These are phyloP conservation scores for Bombus consobrinus DNA, from an alignment of 1,140 invertebrate species.

Conservation along the genomic window DNA sequence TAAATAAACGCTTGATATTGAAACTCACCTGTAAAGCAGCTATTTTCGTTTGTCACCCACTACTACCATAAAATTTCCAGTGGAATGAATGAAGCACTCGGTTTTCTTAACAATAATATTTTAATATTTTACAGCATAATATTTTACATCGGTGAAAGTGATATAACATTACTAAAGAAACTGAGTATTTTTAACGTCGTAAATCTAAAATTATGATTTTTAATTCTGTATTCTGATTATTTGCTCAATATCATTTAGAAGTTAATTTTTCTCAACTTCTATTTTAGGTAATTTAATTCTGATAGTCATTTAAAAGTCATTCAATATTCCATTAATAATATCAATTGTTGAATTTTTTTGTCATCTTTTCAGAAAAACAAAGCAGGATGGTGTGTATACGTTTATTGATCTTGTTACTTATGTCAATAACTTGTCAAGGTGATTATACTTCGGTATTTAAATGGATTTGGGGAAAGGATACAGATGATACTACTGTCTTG, in stretches of 20 bases:
- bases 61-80: not conserved
- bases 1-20: constrained; percentile 38
- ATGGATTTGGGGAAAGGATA: constrained; percentile 75
- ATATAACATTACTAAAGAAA: not conserved
- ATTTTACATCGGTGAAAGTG: not conserved
- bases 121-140: no score
- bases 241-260: no score
- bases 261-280: not conserved
- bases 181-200: not conserved
- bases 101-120: no score
- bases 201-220: not conserved
- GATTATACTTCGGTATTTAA: constrained; percentile 67
- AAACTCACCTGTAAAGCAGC: constrained; percentile 20
- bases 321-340: not conserved
- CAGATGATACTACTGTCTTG: constrained; percentile 61
- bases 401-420: not conserved
- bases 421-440: not conserved
- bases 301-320: not conserved
- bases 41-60: constrained; percentile 26
- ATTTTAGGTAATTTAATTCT: not conserved
- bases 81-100: constrained; percentile 16
- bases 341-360: not conserved
- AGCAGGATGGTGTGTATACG: not conserved
- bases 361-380: not conserved
- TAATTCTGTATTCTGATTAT: not conserved